Conservation (phyloP, 2,888 invertebrate species). For the Eristalinus sepulchralis region DNA sequence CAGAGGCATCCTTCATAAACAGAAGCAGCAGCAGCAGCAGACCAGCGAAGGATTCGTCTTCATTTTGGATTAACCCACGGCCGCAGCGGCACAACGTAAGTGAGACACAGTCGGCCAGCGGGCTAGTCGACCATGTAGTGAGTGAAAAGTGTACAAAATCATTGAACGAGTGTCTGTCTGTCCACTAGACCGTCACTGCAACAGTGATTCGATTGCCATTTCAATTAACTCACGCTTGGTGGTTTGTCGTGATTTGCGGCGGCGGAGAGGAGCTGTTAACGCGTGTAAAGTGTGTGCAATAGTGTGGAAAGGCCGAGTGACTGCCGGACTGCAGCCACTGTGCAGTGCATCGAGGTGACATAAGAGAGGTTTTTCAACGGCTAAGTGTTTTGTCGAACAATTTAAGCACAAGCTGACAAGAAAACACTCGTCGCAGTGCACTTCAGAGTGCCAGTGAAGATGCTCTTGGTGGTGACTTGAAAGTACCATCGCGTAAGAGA, state of each 20-base stretch:
- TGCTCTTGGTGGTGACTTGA: not conserved
- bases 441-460: not conserved
- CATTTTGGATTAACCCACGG: slow-evolving; percentile 49
- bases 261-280: slow-evolving; percentile 7
- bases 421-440: not conserved
- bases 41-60: slow-evolving; percentile 4
- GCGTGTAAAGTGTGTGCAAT: slow-evolving; percentile 50
- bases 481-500: not conserved
- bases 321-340: not conserved
- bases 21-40: not conserved
- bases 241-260: not conserved
- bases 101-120: not conserved
- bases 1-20: not conserved
- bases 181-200: slow-evolving; percentile 8
- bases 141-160: slow-evolving; percentile 17
- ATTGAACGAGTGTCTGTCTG: not conserved
- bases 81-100: slow-evolving; percentile 42
- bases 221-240: slow-evolving; percentile 54
- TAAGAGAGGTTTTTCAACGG: not conserved
- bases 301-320: slow-evolving; percentile 42
- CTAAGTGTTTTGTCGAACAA: not conserved
- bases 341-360: not conserved
- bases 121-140: slow-evolving; percentile 30
- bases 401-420: not conserved
- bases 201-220: slow-evolving; percentile 54